These are phyloP conservation scores for Pseudocheirus occidentalis DNA, from an alignment of 2,797 vertebrate species.

Conservation along the genomic window DNA sequence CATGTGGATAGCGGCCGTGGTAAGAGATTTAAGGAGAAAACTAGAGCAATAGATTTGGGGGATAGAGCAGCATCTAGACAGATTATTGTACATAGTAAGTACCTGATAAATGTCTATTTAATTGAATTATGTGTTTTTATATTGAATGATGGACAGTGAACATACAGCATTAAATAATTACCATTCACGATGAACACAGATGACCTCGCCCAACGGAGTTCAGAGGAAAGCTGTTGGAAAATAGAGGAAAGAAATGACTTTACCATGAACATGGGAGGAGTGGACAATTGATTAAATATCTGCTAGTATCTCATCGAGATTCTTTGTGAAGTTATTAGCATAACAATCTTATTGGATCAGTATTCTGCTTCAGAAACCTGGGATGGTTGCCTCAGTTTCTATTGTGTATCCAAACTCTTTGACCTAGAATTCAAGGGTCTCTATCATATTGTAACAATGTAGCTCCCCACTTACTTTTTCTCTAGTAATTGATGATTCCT, in stretches of 20 bases:
- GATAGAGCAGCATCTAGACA: no score
- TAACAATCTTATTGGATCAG: neutral
- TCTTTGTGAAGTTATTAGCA: neutral
- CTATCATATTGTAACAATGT: neutral
- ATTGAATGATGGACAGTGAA: neutral
- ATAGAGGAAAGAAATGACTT: neutral
- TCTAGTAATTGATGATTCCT: neutral
- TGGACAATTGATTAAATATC: neutral
- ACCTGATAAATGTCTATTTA: neutral
- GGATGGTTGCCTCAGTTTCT: neutral
- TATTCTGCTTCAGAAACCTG: neutral
- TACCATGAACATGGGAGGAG: neutral
- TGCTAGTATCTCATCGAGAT: neutral
- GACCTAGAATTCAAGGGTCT: neutral
- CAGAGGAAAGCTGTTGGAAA: neutral
- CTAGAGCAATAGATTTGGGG: neutral
- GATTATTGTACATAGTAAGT: neutral
- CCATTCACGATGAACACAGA: neutral
- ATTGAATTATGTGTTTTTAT: neutral
- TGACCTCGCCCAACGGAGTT: neutral
- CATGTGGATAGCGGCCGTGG: neutral
- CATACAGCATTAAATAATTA: no score
- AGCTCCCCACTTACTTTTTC: neutral
- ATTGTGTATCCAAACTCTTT: neutral
- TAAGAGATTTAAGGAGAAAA: neutral